Evolutionary conservation across 1,140 invertebrate genomes (phyloP).

Genomic region (Diorhabda sublineata): DNA sequence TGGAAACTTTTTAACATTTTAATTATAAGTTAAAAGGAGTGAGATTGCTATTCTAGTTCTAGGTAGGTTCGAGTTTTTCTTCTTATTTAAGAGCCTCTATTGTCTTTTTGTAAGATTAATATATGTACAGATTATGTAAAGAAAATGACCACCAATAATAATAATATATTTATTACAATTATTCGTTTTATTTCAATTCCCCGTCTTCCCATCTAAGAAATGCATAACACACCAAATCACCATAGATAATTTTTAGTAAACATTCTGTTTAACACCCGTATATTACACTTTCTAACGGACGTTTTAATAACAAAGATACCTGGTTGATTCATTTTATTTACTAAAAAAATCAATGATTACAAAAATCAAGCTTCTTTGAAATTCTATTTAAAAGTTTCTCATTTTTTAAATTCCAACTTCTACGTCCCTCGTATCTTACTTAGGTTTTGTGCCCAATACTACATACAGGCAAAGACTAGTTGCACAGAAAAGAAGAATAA

Average conservation of each 20-base stretch:
- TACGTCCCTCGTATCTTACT: too few species aligned
- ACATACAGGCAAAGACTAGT: too few species aligned
- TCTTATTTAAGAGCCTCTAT: conserved; percentile 16
- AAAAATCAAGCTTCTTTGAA: too few species aligned
- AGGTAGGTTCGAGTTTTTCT: conserved; percentile 14
- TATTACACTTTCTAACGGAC: not conserved
- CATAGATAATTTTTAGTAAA: not conserved
- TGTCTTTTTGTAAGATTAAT: conserved; percentile 27
- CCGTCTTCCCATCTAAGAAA: not conserved
- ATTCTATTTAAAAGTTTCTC: too few species aligned
- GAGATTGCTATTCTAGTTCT: conserved; percentile 7
- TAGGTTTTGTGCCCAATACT: too few species aligned
- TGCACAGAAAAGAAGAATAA: too few species aligned
- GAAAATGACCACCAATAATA: conserved; percentile 24
- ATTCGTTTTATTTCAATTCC: not conserved
- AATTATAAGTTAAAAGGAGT: not conserved
- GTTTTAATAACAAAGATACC: not conserved
- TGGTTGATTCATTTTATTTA: not conserved
- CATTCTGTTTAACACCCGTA: not conserved
- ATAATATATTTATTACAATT: conserved; percentile 25
- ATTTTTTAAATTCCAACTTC: too few species aligned
- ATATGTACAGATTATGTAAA: conserved; percentile 31
- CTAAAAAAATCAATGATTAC: not conserved
- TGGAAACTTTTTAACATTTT: conserved; percentile 5
- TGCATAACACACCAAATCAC: not conserved